Evolutionary conservation across 2,888 invertebrate species (phyloP).

Genomic region (Amphipyra berbera): DNA sequence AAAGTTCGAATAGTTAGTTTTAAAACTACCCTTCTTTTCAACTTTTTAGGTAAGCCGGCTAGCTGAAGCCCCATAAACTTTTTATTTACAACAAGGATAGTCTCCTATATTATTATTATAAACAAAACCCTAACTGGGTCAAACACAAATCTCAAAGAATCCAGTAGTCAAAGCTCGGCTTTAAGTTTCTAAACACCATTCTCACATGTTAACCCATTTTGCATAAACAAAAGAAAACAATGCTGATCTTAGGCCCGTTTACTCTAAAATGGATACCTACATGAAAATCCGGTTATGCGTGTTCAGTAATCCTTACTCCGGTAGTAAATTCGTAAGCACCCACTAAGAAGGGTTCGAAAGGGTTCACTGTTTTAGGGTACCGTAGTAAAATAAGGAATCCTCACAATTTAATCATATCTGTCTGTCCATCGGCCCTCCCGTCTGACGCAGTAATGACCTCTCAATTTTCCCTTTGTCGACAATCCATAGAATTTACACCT

Average conservation of each 20-base stretch:
- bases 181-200: conserved; percentile 9
- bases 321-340: conserved; percentile 51
- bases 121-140: too few relatives aligned
- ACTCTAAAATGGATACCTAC: conserved; percentile 41
- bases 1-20: too few relatives aligned
- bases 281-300: conserved; percentile 53
- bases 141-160: not conserved
- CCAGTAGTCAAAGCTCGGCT: not conserved
- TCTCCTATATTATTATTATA: too few relatives aligned
- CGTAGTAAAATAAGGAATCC: conserved; percentile 7
- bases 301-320: conserved; percentile 51
- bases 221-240: conserved; percentile 49
- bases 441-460: too few relatives aligned
- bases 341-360: conserved; percentile 45
- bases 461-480: too few relatives aligned
- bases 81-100: too few relatives aligned
- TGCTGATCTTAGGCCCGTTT: conserved; percentile 26
- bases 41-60: too few relatives aligned
- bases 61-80: too few relatives aligned
- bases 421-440: too few relatives aligned
- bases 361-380: conserved; percentile 30
- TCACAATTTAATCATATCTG: too few relatives aligned
- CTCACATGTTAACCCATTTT: conserved; percentile 1
- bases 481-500: too few relatives aligned
- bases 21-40: too few relatives aligned